A percentile compares a stretch with the other conserved stretches of the same genome.
These are phyloP conservation scores for Amphiduros pacificus DNA, from an alignment of 2,888 invertebrate genomes.

Conservation along the genomic window DNA sequence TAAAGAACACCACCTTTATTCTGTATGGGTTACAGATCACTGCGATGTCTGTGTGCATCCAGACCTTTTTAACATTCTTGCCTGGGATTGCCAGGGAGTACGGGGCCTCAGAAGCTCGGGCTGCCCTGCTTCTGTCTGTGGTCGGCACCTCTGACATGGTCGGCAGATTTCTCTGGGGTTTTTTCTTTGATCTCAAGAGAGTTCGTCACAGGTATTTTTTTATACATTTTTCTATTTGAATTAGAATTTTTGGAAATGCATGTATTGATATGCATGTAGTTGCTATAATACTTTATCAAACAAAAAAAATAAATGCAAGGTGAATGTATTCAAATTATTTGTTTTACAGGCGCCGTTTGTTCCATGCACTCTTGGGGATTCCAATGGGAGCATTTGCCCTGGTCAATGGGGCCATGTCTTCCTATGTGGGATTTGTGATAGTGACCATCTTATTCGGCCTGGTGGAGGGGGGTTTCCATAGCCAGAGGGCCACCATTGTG, in stretches of 20 bases:
- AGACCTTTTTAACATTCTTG: slow-evolving; percentile 38
- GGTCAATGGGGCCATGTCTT: neutral
- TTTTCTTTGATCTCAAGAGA: slow-evolving; percentile 37
- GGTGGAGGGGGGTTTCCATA: slow-evolving; percentile 37
- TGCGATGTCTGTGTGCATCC: slow-evolving; percentile 20
- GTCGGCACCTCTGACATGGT: slow-evolving; percentile 90
- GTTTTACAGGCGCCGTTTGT: slow-evolving; percentile 1
- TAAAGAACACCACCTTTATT: slow-evolving; percentile 17
- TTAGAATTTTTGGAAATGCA: too few species aligned
- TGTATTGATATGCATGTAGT: too few species aligned
- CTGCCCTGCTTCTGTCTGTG: slow-evolving; percentile 75
- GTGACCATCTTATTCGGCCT: slow-evolving; percentile 35
- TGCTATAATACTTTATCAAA: too few species aligned
- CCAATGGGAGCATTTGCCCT: slow-evolving; percentile 1
- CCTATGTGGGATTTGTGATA: slow-evolving; percentile 27
- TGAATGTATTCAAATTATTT: neutral
- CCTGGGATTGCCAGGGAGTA: slow-evolving; percentile 36
- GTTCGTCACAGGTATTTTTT: neutral
- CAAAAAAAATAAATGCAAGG: too few species aligned
- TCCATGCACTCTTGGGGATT: slow-evolving; percentile 10
- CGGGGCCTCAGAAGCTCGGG: slow-evolving; percentile 47
- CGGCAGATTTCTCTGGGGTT: slow-evolving; percentile 70
- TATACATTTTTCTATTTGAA: too few species aligned
- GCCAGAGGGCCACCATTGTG: slow-evolving; percentile 43
- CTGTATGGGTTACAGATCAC: slow-evolving; percentile 15